Conservation (phyloP, 2,888 invertebrate species). For the Epicampocera succincta region DNA sequence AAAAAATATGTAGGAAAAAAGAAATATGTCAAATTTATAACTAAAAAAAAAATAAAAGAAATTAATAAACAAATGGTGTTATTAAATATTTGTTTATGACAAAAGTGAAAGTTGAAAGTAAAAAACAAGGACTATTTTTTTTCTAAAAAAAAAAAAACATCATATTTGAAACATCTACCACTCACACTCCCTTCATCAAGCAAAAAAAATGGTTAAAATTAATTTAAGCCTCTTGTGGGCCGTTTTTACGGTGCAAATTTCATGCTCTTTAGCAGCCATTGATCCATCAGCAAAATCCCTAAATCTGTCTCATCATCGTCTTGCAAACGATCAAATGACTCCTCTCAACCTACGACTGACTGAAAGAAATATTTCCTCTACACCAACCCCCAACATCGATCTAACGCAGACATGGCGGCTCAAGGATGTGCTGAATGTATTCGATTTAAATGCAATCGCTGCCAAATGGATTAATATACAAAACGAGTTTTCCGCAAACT, state of each 20-base stretch:
- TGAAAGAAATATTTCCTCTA: background rate
- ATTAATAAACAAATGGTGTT: constrained; percentile 39
- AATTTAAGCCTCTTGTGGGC: constrained; percentile 64
- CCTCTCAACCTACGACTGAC: constrained; percentile 73
- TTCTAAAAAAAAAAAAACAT: constrained; percentile 32
- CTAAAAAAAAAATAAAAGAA: constrained; percentile 29
- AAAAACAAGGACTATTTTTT: constrained; percentile 15
- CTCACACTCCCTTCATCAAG: constrained; percentile 4
- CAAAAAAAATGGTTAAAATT: constrained; percentile 30
- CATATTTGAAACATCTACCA: background rate
- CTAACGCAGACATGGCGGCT: constrained; percentile 76
- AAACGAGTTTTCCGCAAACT: constrained; percentile 75
- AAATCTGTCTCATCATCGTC: constrained; percentile 52
- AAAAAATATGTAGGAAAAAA: background rate
- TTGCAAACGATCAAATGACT: constrained; percentile 70
- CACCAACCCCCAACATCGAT: constrained; percentile 69
- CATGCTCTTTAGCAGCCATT: constrained; percentile 72
- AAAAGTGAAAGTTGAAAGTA: constrained; percentile 59
- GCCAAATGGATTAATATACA: constrained; percentile 76
- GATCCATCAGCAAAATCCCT: constrained; percentile 71
- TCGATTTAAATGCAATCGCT: constrained; percentile 78
- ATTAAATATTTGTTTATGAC: constrained; percentile 42
- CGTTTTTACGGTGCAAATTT: constrained; percentile 57
- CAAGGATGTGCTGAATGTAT: constrained; percentile 79
- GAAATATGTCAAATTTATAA: constrained; percentile 27